Conservation (phyloP, 2,797 vertebrate genomes). For the Sorex maritimensis region DNA sequence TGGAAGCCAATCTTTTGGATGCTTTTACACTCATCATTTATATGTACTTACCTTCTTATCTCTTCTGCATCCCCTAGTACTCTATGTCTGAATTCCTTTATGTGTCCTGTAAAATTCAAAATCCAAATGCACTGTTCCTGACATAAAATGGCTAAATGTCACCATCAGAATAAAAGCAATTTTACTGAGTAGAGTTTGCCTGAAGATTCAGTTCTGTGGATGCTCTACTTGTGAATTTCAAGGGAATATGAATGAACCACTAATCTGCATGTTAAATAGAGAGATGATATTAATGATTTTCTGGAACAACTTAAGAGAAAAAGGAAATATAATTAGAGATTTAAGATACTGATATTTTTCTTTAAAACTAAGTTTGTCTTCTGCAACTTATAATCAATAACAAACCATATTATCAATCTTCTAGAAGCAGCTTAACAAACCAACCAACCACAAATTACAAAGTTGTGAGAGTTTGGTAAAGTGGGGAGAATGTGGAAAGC, state of each 20-base stretch:
- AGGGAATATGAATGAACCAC: constrained; percentile 48
- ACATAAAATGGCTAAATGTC: constrained; percentile 10
- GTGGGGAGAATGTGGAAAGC: constrained; percentile 56
- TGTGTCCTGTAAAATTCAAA: constrained; percentile 57
- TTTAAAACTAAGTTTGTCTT: constrained; percentile 36
- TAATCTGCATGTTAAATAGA: constrained; percentile 11
- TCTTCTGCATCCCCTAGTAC: constrained; percentile 17
- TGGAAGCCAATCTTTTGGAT: constrained; percentile 50
- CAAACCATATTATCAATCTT: constrained; percentile 37
- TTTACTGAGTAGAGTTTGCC: constrained; percentile 29
- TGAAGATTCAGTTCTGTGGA: constrained; percentile 49
- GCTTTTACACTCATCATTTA: constrained; percentile 60
- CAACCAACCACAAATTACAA: not conserved
- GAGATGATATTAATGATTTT: constrained; percentile 49
- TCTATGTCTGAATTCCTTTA: constrained; percentile 53
- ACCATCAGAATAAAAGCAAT: constrained; percentile 47
- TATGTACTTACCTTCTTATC: constrained; percentile 41
- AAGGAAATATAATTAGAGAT: constrained; percentile 56
- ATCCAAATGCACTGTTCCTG: constrained; percentile 42
- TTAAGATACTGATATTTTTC: constrained; percentile 34
- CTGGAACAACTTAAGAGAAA: constrained; percentile 55
- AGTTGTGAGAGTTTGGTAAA: constrained; percentile 53
- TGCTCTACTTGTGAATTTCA: constrained; percentile 63
- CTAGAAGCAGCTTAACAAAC: constrained; percentile 34
- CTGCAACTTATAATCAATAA: constrained; percentile 17